Base-by-base conservation (phyloP, 64 coral and sea anemone genomes). In the Acropora yongei region DNA sequence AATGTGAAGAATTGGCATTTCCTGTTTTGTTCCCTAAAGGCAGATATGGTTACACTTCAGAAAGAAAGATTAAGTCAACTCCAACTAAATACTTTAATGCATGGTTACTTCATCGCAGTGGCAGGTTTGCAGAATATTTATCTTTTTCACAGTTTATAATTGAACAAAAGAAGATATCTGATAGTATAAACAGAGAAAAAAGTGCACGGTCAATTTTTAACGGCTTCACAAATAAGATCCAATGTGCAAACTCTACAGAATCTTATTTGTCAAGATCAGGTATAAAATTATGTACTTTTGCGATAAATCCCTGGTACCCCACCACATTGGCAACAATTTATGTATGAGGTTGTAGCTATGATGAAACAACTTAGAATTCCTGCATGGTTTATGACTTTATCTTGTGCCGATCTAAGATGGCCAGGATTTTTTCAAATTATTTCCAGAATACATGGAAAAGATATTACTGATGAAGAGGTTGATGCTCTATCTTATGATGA, bases 71-170 rank as follows among this genome's bases (percentile, higher is more conserved):
- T 72, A 67, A 68, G 40, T 82, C 80, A 68, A 80, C 91, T 75
- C 91, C 84, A 79, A 79, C 76, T 73, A 30, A 93, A 93, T 89
- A 84, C 73, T 94, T 89, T 47, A 94, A 89, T 94, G 78, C 87
- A 4, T 45, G 80, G 72, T 75, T 94, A 65, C 60, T 90, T 49
- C 79, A 90, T 67, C 51, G 89, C 50, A 94, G 87, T 94, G 87
- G 87, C 20, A 94, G 87, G 68, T 94, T 94, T 94, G 87, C 89
- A 63, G 90, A 86, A 75, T 92, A 92, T 79, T 67, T 92, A 88
- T 92, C 69, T 74, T 84, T 78, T 92, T 80, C 90, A 65, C 80
- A 92, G 80, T 92, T 86, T 86, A 92, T 78, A 63, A 92, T 92
- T 58, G 72, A 92, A 86, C 90, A 92, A 74, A 68, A 86, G 71